These are phyloP conservation scores for Callipepla californica DNA, from an alignment of 2,113 vertebrate species.

Conservation along the genomic window DNA sequence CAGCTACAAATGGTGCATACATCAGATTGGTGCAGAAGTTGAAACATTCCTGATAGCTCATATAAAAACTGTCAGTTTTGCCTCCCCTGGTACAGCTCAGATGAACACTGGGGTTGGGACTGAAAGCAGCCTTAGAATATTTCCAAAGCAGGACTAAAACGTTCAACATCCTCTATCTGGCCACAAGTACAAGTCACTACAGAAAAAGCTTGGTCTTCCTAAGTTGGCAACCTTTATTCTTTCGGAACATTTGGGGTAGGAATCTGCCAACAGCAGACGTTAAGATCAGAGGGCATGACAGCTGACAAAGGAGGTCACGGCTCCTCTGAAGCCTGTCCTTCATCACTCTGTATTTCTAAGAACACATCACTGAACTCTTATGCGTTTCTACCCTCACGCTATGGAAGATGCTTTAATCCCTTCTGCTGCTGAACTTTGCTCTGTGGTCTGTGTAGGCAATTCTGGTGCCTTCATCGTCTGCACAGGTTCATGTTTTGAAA, in stretches of 20 bases:
- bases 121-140: constrained; percentile 11
- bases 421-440: neutral
- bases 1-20: neutral
- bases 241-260: neutral
- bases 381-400: neutral
- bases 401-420: neutral
- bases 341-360: neutral
- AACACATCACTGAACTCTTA: neutral
- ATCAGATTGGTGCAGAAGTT: neutral
- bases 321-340: neutral
- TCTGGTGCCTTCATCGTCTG: neutral
- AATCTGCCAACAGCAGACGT: neutral
- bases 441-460: neutral
- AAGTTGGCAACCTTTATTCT: neutral
- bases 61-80: constrained; percentile 17
- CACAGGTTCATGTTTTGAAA: neutral
- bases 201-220: neutral
- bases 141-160: constrained; percentile 1
- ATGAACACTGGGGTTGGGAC: neutral
- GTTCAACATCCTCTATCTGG: neutral
- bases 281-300: neutral
- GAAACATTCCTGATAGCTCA: neutral
- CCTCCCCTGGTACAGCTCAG: neutral
- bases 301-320: neutral
- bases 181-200: neutral